Percentiles rank a stretch among this genome's conserved stretches.
Conservation (phyloP, 2,113 vertebrate genomes). For the Gavia stellata region DNA sequence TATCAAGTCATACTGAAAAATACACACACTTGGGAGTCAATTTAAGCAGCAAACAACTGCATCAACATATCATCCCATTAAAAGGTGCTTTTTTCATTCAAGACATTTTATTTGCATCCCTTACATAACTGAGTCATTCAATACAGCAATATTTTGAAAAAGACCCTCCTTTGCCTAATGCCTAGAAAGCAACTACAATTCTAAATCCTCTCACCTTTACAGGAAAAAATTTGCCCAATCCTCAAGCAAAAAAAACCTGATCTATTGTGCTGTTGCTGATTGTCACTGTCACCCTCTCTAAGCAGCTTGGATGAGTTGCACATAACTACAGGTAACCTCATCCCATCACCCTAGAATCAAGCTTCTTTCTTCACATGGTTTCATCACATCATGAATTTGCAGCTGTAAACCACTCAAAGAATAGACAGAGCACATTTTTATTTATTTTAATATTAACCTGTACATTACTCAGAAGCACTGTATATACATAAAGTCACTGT, state of each 20-base stretch:
- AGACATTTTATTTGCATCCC: background rate
- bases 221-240: background rate
- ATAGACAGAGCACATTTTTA: background rate
- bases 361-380: background rate
- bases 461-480: background rate
- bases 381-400: background rate
- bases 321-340: background rate
- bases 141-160: background rate
- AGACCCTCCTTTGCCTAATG: background rate
- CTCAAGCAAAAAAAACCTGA: background rate
- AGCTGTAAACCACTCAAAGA: background rate
- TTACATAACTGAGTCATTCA: background rate
- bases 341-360: background rate
- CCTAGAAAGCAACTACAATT: background rate
- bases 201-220: background rate
- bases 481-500: background rate
- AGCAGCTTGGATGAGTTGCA: background rate
- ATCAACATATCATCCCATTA: background rate
- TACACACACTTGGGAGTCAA: background rate
- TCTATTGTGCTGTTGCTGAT: background rate
- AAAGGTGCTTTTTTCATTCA: background rate
- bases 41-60: background rate
- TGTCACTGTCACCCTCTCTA: background rate
- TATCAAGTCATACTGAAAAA: background rate
- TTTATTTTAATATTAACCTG: background rate